These are phyloP conservation scores for Sebastes iracundus DNA, from an alignment of 2,797 vertebrate genomes.

Conservation along the genomic window DNA sequence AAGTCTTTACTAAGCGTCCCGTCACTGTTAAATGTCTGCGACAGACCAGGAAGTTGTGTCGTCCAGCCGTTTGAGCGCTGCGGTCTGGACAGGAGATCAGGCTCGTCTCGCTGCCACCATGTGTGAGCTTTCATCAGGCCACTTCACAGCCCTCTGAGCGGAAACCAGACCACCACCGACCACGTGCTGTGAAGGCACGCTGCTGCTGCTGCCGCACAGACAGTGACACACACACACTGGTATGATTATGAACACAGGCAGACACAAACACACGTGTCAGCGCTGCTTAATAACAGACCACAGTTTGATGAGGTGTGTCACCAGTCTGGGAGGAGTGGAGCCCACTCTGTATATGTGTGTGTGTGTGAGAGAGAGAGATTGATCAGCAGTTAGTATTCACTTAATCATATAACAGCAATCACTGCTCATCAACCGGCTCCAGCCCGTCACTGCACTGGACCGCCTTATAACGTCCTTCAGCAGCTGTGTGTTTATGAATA, in stretches of 20 bases:
- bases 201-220: conserved; percentile 16
- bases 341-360: background rate
- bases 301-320: conserved; percentile 58
- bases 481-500: conserved; percentile 41
- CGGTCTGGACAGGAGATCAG: conserved; percentile 33
- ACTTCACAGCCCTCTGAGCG: conserved; percentile 61
- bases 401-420: conserved; percentile 42
- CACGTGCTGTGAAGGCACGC: conserved; percentile 42
- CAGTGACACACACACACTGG: conserved; percentile 37
- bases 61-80: conserved; percentile 10
- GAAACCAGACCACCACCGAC: conserved; percentile 61
- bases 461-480: conserved; percentile 19
- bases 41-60: background rate
- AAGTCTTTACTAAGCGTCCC: background rate
- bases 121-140: conserved; percentile 64
- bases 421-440: conserved; percentile 6
- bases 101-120: conserved; percentile 41
- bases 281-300: conserved; percentile 35
- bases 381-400: conserved; percentile 33
- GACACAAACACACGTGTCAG: conserved; percentile 48
- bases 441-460: conserved; percentile 4
- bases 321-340: conserved; percentile 32
- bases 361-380: background rate
- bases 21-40: background rate
- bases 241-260: no score